Conservation (phyloP, 2,797 vertebrate species). For the Furcifer pardalis region DNA sequence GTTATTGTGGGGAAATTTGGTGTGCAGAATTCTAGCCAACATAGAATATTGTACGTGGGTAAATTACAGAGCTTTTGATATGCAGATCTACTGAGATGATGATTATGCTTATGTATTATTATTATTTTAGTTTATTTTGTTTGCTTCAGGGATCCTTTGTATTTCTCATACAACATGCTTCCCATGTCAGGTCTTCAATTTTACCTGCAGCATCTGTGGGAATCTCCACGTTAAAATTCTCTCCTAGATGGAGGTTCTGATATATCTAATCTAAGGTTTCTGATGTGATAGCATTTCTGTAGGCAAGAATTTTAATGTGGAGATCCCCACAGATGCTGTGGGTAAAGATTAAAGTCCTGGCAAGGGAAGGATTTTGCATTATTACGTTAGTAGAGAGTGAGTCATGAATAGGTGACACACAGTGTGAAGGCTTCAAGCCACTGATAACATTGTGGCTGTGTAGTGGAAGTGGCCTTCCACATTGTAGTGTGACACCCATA, state of each 20-base stretch:
- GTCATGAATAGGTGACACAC: background rate
- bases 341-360: too few species aligned
- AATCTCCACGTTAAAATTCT: background rate
- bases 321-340: too few species aligned
- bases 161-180: background rate
- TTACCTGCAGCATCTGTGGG: background rate
- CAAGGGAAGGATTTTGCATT: too few species aligned
- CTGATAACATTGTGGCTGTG: too few species aligned
- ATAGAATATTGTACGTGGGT: background rate
- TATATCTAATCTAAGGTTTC: too few species aligned
- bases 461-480: too few species aligned
- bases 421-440: background rate
- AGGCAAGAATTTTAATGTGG: too few species aligned
- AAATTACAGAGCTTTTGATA: background rate
- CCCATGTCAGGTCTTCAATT: background rate
- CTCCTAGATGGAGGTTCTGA: too few species aligned
- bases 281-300: too few species aligned
- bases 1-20: too few species aligned
- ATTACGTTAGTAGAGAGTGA: background rate
- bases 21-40: background rate
- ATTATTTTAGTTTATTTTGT: background rate
- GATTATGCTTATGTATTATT: background rate
- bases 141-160: background rate
- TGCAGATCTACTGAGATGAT: slow-evolving; percentile 7
- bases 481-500: too few species aligned